Evolutionary conservation across 92 coral and sea anemone species (phyloP).

Genomic region (Parazoanthus swiftii): DNA sequence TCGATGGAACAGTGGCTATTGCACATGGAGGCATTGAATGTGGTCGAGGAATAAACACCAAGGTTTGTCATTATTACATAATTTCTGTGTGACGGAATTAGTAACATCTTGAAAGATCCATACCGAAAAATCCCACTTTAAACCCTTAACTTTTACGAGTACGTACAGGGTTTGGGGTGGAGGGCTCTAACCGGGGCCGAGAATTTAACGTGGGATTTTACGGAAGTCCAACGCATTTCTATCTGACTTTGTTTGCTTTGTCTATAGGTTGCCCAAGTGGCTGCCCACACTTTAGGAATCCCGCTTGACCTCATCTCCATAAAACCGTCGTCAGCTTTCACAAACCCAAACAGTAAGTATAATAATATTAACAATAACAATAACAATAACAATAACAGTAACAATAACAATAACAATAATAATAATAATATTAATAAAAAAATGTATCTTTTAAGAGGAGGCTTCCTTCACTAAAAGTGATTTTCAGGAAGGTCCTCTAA

Average conservation of each 20-base stretch:
- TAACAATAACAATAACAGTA: too few relatives aligned
- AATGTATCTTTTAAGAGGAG: too few relatives aligned
- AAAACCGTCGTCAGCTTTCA: slow-evolving; percentile 70
- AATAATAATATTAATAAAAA: neutral
- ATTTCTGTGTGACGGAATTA: neutral
- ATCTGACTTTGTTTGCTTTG: neutral
- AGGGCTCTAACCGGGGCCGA: too few relatives aligned
- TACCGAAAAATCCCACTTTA: too few relatives aligned
- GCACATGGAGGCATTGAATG: slow-evolving; percentile 87
- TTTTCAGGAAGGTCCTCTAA: too few relatives aligned
- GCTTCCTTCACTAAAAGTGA: too few relatives aligned
- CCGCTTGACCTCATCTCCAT: slow-evolving; percentile 75
- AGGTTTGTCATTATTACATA: slow-evolving; percentile 50
- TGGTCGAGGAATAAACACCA: slow-evolving; percentile 92
- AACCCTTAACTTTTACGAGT: too few relatives aligned
- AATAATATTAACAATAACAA: too few relatives aligned
- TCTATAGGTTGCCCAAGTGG: slow-evolving; percentile 88
- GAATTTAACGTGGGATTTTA: too few relatives aligned
- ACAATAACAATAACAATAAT: too few relatives aligned
- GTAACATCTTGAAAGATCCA: too few relatives aligned
- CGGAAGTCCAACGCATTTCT: neutral
- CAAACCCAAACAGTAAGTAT: slow-evolving; percentile 78
- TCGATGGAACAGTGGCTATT: slow-evolving; percentile 84
- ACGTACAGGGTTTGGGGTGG: too few relatives aligned
- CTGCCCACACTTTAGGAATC: slow-evolving; percentile 67